These are phyloP conservation scores for Limnephilus auricula DNA, from an alignment of 2,888 invertebrate species.

Conservation along the genomic window DNA sequence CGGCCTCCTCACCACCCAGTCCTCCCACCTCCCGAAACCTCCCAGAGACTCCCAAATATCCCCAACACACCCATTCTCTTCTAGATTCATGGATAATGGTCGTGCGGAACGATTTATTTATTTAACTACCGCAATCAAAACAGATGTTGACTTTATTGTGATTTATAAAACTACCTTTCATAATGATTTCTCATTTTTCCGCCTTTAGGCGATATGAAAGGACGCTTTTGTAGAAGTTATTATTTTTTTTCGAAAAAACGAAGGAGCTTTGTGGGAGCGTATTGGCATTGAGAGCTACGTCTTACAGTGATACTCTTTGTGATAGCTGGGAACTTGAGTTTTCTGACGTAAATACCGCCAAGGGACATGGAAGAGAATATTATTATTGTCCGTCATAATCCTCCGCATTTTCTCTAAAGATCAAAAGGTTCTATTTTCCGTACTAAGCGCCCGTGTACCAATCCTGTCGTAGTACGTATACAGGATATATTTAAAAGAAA, in stretches of 20 bases:
- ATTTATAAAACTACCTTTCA: not conserved
- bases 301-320: not conserved
- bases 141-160: not conserved
- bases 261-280: not conserved
- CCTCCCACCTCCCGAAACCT: not conserved
- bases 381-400: not conserved
- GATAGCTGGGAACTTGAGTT: not conserved
- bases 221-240: not conserved
- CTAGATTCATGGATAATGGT: not conserved
- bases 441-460: not conserved
- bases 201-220: not conserved
- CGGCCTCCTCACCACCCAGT: not conserved
- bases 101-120: conserved; percentile 8
- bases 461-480: too few species aligned
- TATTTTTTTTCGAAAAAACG: not conserved
- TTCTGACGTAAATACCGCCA: not conserved
- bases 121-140: conserved; percentile 26
- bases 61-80: conserved; percentile 3
- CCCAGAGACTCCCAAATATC: not conserved
- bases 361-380: not conserved
- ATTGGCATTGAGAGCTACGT: not conserved
- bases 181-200: not conserved
- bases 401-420: not conserved
- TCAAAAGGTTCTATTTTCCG: not conserved
- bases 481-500: too few species aligned